A percentile compares a stretch with the other conserved stretches of the same genome.
Conservation (phyloP, 2,113 vertebrate species). For the Corapipo altera region DNA sequence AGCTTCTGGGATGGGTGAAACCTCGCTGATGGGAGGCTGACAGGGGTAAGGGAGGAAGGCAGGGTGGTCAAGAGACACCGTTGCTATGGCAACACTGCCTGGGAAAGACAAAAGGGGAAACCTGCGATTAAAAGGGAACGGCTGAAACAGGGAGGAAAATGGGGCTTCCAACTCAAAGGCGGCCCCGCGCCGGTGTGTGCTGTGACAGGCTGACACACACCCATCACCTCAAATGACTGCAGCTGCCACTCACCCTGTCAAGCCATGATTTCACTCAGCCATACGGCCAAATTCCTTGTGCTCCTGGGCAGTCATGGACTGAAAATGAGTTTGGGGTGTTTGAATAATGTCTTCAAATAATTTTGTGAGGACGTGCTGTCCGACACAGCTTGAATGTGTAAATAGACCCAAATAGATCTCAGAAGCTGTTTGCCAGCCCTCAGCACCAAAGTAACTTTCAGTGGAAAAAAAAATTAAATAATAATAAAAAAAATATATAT, state of each 20-base stretch:
- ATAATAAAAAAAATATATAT: background rate
- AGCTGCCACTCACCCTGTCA: conserved; percentile 1
- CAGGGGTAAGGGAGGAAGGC: conserved; percentile 6
- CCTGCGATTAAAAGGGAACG: background rate
- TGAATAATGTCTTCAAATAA: background rate
- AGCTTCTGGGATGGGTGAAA: background rate
- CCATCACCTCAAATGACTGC: background rate
- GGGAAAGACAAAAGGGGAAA: conserved; percentile 32
- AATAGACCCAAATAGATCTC: background rate
- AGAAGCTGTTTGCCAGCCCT: background rate
- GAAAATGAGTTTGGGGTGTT: background rate
- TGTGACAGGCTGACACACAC: background rate
- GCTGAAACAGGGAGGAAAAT: background rate
- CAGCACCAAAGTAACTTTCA: background rate
- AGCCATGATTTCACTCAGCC: background rate
- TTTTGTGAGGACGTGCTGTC: background rate
- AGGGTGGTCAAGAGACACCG: conserved; percentile 31
- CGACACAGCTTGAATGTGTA: background rate
- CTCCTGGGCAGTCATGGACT: background rate
- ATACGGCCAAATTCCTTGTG: background rate
- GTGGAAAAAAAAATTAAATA: background rate
- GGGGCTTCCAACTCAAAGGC: background rate
- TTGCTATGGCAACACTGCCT: conserved; percentile 51
- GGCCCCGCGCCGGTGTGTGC: fast-evolving
- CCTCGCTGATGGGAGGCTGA: background rate